A percentile compares a stretch with the other conserved stretches of the same genome.
Evolutionary conservation across 2,113 vertebrate species (phyloP).

Genomic region (Corythornis vintsioides): DNA sequence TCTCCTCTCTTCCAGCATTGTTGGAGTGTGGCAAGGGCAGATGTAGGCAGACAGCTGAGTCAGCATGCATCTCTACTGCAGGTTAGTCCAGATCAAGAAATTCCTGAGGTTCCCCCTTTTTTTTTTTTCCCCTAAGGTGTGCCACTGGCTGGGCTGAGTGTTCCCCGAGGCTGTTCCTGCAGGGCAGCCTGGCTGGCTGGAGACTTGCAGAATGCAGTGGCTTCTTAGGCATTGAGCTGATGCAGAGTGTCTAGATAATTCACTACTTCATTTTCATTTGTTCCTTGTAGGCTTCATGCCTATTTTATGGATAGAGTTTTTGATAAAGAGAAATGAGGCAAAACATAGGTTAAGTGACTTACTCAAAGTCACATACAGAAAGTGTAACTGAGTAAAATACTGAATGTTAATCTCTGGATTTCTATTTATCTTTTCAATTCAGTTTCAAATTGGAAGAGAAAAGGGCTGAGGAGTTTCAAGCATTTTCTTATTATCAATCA

Average conservation of each 20-base stretch:
- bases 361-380: neutral
- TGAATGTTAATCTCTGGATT: neutral
- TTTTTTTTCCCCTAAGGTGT: neutral
- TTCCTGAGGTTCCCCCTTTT: neutral
- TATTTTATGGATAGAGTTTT: neutral
- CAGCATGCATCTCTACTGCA: neutral
- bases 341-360: neutral
- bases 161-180: neutral
- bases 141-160: neutral
- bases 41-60: neutral
- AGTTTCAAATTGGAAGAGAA: conserved; percentile 11
- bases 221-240: neutral
- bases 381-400: neutral
- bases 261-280: neutral
- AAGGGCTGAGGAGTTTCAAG: neutral
- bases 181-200: neutral
- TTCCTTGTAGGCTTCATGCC: neutral
- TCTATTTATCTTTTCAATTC: conserved; percentile 3
- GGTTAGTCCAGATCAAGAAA: neutral
- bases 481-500: conserved; percentile 2
- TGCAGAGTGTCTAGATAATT: neutral
- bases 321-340: neutral
- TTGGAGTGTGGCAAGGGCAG: neutral
- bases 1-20: neutral
- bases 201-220: neutral